phyloP scores from a whole-genome alignment of 2,888 invertebrate species.

The Apamea anceps region DNA sequence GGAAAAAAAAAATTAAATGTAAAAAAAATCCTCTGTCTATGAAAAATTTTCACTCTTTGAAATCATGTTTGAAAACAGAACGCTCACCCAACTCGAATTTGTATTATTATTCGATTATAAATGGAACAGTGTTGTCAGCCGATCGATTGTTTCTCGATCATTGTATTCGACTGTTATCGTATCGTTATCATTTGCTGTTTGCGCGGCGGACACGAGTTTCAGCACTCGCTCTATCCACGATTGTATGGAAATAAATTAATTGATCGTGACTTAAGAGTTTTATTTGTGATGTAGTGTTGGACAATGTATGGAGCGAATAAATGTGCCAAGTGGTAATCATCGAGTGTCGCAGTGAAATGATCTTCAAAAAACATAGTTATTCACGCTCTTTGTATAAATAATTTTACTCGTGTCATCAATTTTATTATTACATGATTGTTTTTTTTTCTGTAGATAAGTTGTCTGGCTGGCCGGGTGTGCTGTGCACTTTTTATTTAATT shows the following conservation, averaged over 20 bases:
- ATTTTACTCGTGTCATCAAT: slow-evolving; percentile 73
- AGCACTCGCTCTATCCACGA: slow-evolving; percentile 55
- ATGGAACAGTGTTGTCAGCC: slow-evolving; percentile 54
- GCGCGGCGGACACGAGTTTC: slow-evolving; percentile 36
- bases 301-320: slow-evolving; percentile 67
- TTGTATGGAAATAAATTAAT: slow-evolving; percentile 59
- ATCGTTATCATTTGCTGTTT: slow-evolving; percentile 44
- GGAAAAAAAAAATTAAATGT: slow-evolving; percentile 52
- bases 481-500: slow-evolving; percentile 69
- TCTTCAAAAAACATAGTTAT: slow-evolving; percentile 62
- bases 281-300: slow-evolving; percentile 68
- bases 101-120: slow-evolving; percentile 62
- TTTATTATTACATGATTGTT: slow-evolving; percentile 70
- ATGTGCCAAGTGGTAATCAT: slow-evolving; percentile 70
- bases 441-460: slow-evolving; percentile 77
- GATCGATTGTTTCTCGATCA: slow-evolving; percentile 35
- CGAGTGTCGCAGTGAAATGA: slow-evolving; percentile 61
- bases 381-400: slow-evolving; percentile 75
- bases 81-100: slow-evolving; percentile 63
- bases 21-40: slow-evolving; percentile 59
- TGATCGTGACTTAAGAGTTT: slow-evolving; percentile 67
- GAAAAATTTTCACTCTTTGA: slow-evolving; percentile 34
- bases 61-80: slow-evolving; percentile 64
- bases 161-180: slow-evolving; percentile 55
- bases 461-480: slow-evolving; percentile 69